Conservation (phyloP, 2,797 vertebrate genomes). For the Alcedo atthis region DNA sequence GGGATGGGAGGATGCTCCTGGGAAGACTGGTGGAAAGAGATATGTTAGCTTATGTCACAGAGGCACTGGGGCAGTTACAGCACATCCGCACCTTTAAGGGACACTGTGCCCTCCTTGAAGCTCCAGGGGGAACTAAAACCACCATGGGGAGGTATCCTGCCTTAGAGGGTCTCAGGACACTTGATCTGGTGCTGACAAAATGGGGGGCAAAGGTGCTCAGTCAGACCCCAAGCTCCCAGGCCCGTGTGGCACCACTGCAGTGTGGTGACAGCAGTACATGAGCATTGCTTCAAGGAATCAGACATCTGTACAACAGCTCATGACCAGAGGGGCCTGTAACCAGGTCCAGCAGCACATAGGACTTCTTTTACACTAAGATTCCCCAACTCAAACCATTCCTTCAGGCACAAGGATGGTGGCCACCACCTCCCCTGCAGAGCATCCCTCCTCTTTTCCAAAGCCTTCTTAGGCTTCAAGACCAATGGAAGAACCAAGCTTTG, state of each 20-base stretch:
- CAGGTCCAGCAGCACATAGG: accelerated
- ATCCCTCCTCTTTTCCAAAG: not conserved
- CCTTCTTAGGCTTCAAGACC: not conserved
- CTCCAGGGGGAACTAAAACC: not conserved
- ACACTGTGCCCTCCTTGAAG: not conserved
- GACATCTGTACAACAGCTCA: accelerated
- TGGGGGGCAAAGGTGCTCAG: not conserved
- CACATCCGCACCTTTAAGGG: not conserved
- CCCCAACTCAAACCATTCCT: not conserved
- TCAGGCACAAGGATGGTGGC: not conserved
- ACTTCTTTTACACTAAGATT: not conserved
- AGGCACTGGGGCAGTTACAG: not conserved
- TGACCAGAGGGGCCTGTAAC: not conserved
- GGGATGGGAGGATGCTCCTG: not conserved
- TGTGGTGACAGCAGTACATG: not conserved
- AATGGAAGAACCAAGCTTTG: not conserved
- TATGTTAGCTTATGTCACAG: not conserved
- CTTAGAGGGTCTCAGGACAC: not conserved
- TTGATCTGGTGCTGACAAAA: not conserved
- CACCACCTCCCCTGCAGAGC: not conserved
- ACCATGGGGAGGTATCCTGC: not conserved
- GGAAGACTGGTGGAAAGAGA: not conserved
- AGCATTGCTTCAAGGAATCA: not conserved
- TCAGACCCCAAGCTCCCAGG: not conserved
- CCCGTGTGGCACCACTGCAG: not conserved